Base-by-base conservation (phyloP, 2,797 vertebrate species). In the Menidia menidia region DNA sequence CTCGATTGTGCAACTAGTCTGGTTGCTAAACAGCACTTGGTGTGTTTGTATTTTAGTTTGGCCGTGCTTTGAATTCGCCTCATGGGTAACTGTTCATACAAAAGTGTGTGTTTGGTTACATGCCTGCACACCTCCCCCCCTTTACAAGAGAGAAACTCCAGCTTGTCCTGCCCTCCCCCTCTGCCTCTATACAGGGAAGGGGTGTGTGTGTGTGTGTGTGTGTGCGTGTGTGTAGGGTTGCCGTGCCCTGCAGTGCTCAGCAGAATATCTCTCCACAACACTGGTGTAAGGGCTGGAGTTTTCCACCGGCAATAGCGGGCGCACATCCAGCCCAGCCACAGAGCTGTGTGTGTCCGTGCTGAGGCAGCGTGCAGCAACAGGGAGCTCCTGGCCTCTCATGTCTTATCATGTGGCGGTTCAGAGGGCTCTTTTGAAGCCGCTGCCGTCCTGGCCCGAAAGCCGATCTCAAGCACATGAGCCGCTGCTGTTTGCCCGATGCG, bases 191-290 rank as follows among this genome's bases (percentile, higher is more conserved):
- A 56, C 50, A 51, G 78, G 79, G 78, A 25, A 25, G 25, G 10
- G 35, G 35, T 39, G 35, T 39, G 35, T 39, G 35, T 5, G 33
- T 4, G 33, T n/a, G 35, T 39, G 3, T 39, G 35, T 5, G 35
- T 5, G 56, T 77, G 35, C 44, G 45, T 44, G 84, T 75, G 77
- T 66, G 79, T 60, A 60, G 73, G 78, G 77, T 64, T 73, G 72
- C 56, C 75, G 79, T 76, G 81, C 78, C 35, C n/a, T 88, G 91
- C 90, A 85, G 67, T 51, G 87, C 86, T 93, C 90, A 92, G 91
- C 92, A 92, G 81, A 92, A 92, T 83, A 4, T 72, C 82, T 75
- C 84, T 80, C 79, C 76, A 75, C 66, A 12, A 8, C 81, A 77
- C 54, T 74, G 81, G 85, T 75, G 88, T 42, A 70, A 41, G 59